A percentile compares a stretch with the other conserved stretches of the same genome.
These are phyloP conservation scores for Dryas iulia DNA, from an alignment of 1,140 invertebrate species.

Conservation along the genomic window DNA sequence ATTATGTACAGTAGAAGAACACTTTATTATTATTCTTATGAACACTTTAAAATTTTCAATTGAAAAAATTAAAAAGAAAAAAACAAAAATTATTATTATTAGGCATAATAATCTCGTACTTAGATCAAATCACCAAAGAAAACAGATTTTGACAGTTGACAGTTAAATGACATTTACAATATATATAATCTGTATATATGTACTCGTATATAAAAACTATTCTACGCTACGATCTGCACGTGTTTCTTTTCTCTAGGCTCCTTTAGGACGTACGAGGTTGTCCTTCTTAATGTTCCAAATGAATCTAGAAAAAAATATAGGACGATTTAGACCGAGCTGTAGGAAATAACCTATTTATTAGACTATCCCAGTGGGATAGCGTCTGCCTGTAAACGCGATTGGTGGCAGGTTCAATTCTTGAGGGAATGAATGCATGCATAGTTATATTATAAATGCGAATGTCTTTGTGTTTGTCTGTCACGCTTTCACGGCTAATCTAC, in stretches of 20 bases:
- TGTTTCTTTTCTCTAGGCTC: conserved; percentile 66
- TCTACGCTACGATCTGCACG: conserved; percentile 64
- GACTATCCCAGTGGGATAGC: too few relatives aligned
- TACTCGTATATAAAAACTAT: background rate
- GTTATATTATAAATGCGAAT: too few relatives aligned
- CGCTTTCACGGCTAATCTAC: too few relatives aligned
- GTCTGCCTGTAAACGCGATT: too few relatives aligned
- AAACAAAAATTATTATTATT: background rate
- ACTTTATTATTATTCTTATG: background rate
- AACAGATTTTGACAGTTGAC: background rate
- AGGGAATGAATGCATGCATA: too few relatives aligned
- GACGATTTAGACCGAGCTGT: too few relatives aligned
- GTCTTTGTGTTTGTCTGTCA: too few relatives aligned
- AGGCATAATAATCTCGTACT: background rate
- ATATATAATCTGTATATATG: background rate
- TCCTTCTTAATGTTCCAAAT: conserved; percentile 52
- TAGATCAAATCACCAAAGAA: background rate
- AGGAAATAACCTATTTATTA: too few relatives aligned
- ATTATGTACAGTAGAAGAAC: conserved; percentile 1
- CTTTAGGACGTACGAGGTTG: conserved; percentile 63
- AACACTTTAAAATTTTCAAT: background rate
- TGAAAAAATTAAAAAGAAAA: background rate
- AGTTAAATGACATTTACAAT: background rate
- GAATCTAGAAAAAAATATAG: conserved; percentile 51
- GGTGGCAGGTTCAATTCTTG: too few relatives aligned